These are phyloP conservation scores for Ophraella communa DNA, from an alignment of 2,888 invertebrate species.

Conservation along the genomic window DNA sequence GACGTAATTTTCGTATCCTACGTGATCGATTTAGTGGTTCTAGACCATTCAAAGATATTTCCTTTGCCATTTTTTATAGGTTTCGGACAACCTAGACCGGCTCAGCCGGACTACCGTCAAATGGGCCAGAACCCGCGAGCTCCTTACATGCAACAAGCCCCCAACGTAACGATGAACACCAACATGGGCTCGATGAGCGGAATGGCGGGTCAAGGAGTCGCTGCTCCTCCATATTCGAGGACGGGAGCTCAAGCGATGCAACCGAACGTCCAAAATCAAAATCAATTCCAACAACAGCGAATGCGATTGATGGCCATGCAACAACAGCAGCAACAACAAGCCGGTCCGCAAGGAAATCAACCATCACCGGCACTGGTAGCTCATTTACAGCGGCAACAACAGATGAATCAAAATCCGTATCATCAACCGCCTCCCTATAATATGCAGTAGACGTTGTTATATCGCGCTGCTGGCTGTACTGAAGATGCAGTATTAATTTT, in stretches of 20 bases:
- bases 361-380: conserved; percentile 71
- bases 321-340: conserved; percentile 64
- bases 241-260: conserved; percentile 54
- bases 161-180: conserved; percentile 86
- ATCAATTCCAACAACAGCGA: conserved; percentile 68
- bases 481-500: not conserved
- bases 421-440: conserved; percentile 67
- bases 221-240: conserved; percentile 81
- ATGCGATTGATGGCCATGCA: conserved; percentile 75
- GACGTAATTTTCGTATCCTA: no score
- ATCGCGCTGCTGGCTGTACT: not conserved
- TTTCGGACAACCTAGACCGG: conserved; percentile 64
- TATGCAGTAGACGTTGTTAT: conserved; percentile 44
- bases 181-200: conserved; percentile 77
- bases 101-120: conserved; percentile 57
- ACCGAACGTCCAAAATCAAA: conserved; percentile 58
- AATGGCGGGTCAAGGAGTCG: conserved; percentile 65
- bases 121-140: conserved; percentile 61
- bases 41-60: no score
- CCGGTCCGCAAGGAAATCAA: conserved; percentile 61
- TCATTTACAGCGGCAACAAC: conserved; percentile 70
- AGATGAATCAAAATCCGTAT: conserved; percentile 64
- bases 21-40: no score
- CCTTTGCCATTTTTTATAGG: no score
- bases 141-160: conserved; percentile 75